Evolutionary conservation across 2,888 invertebrate genomes (phyloP).

Genomic region (Lucinisca nassula): DNA sequence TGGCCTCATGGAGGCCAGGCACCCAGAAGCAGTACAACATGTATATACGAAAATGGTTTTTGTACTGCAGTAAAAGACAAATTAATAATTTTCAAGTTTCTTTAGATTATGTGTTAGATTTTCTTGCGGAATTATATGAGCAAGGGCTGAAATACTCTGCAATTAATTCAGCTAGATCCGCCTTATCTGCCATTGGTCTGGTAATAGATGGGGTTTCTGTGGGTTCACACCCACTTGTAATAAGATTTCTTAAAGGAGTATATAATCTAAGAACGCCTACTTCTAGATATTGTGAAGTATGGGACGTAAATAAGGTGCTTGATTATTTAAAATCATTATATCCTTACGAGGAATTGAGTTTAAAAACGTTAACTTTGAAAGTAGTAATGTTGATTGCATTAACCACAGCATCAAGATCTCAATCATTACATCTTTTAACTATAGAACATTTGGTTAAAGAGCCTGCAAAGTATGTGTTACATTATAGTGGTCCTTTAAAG

Average conservation of each 20-base stretch:
- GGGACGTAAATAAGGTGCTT: conserved; percentile 24
- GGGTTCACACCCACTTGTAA: conserved; percentile 22
- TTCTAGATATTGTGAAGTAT: background rate
- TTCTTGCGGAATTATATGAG: background rate
- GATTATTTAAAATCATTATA: conserved; percentile 3
- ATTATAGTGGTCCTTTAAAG: background rate
- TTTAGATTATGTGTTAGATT: conserved; percentile 23
- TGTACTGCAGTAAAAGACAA: conserved; percentile 28
- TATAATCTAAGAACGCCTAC: conserved; percentile 1
- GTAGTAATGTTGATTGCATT: background rate
- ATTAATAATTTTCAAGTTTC: conserved; percentile 29
- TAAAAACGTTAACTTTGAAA: background rate
- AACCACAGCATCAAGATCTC: background rate
- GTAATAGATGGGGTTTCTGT: conserved; percentile 2
- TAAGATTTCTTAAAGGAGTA: conserved; percentile 23
- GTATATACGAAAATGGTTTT: conserved; percentile 32
- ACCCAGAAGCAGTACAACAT: conserved; percentile 42
- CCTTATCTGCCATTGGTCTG: conserved; percentile 15
- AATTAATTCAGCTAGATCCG: conserved; percentile 32
- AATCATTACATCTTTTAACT: background rate
- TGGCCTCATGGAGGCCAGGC: conserved; percentile 35
- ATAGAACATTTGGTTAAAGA: background rate
- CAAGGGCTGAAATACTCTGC: too few relatives aligned
- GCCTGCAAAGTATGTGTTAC: background rate
- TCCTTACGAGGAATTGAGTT: background rate